phyloP scores from a whole-genome alignment of 2,888 invertebrate genomes.

The Yponomeuta cagnagella region DNA sequence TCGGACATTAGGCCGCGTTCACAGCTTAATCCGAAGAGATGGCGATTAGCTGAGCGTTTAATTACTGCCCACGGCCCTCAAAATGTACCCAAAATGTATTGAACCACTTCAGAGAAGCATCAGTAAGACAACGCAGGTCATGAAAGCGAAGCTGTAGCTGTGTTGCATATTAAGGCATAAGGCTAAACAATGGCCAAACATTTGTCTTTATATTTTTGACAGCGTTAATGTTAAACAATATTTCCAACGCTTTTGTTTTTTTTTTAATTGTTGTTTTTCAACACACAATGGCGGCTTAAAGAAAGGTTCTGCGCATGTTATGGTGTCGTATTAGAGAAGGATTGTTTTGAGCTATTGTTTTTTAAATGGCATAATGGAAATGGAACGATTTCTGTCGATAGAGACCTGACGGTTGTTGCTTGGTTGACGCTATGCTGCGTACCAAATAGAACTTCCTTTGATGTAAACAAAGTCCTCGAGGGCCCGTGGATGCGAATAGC shows the following conservation, averaged over 20 bases:
- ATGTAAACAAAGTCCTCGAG: too few relatives aligned
- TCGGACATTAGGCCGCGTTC: constrained; percentile 50
- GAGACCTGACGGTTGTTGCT: neutral
- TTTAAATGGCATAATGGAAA: neutral
- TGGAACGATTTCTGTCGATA: neutral
- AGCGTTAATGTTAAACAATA: constrained; percentile 19
- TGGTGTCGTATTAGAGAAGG: neutral
- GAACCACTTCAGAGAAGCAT: neutral
- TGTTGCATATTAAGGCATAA: neutral
- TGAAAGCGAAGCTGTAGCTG: neutral
- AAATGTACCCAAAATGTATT: neutral
- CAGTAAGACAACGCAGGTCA: neutral
- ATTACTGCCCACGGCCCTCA: constrained; percentile 31
- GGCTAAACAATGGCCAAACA: constrained; percentile 45
- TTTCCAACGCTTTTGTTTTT: neutral
- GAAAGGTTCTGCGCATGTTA: neutral
- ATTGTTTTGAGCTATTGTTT: constrained; percentile 1
- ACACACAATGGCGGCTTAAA: neutral
- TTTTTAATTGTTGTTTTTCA: constrained; percentile 1
- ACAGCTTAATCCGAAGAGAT: constrained; percentile 59
- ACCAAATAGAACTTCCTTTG: too few relatives aligned
- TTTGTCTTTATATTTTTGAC: constrained; percentile 41
- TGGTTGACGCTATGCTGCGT: too few relatives aligned
- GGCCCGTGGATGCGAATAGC: too few relatives aligned
- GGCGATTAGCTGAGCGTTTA: constrained; percentile 61